Percentiles rank a stretch among this genome's conserved stretches.
Conservation (phyloP, 2,888 invertebrate species). For the Pocota personata region DNA sequence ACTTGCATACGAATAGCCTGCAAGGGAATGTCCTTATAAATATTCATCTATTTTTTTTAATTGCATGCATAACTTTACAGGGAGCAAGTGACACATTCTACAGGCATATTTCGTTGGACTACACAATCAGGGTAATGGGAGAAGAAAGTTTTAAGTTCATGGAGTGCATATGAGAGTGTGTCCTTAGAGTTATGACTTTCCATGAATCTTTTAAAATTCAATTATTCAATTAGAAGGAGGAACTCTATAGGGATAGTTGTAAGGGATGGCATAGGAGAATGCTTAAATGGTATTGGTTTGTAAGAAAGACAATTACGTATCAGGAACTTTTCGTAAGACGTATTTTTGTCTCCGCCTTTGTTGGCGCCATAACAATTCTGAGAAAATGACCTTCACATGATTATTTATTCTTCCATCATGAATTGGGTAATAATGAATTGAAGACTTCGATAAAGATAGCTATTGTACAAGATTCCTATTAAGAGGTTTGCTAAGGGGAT, state of each 20-base stretch:
- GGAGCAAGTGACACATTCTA: constrained; percentile 24
- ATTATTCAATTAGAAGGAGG: constrained; percentile 46
- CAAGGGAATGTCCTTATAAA: constrained; percentile 55
- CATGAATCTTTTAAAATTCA: constrained; percentile 15
- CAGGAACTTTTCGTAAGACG: neutral
- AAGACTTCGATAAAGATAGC: neutral
- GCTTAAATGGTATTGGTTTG: constrained; percentile 2
- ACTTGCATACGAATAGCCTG: constrained; percentile 50
- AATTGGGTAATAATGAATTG: neutral
- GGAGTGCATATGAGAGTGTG: neutral
- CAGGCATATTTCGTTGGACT: neutral
- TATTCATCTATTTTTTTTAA: constrained; percentile 50
- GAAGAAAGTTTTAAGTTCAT: neutral
- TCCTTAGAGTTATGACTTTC: constrained; percentile 29
- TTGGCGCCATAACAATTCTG: neutral
- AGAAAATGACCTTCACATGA: neutral
- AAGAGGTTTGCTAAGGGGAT: no score
- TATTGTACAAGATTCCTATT: no score
- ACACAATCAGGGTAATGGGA: neutral
- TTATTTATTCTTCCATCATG: neutral
- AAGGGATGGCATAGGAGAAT: neutral
- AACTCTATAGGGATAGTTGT: constrained; percentile 24
- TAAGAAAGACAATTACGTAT: no score
- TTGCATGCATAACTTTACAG: constrained; percentile 31
- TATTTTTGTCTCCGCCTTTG: neutral